Conservation (phyloP, 2,888 invertebrate genomes). For the Drosophila austrosaltans region DNA sequence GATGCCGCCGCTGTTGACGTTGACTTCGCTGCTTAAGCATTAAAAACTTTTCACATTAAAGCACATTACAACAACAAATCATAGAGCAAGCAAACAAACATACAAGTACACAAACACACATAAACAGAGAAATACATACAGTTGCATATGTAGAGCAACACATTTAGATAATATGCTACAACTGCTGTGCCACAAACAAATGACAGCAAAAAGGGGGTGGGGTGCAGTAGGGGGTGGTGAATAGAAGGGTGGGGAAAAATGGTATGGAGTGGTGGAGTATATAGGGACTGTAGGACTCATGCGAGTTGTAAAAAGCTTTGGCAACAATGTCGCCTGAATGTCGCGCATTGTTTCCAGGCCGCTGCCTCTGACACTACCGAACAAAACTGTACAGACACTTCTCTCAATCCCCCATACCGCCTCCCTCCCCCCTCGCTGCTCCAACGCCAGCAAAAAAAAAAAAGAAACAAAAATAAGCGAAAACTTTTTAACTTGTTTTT, state of each 20-base stretch:
- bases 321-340: constrained; percentile 79
- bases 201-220: constrained; percentile 49
- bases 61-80: constrained; percentile 79
- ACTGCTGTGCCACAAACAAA: constrained; percentile 75
- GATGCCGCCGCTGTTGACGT: background rate
- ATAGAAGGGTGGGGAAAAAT: background rate
- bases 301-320: constrained; percentile 77
- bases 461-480: constrained; percentile 4
- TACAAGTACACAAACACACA: constrained; percentile 38
- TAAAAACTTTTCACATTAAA: constrained; percentile 79
- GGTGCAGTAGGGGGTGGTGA: background rate
- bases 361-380: constrained; percentile 62
- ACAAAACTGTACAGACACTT: constrained; percentile 36
- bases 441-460: background rate
- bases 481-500: constrained; percentile 52
- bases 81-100: constrained; percentile 63
- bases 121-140: constrained; percentile 39
- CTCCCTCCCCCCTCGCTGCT: background rate
- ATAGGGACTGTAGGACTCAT: constrained; percentile 51
- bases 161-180: constrained; percentile 80
- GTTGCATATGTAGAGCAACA: constrained; percentile 70
- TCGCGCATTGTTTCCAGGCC: constrained; percentile 78
- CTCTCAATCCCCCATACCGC: background rate
- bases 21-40: constrained; percentile 71
- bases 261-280: background rate